phyloP scores from a whole-genome alignment of 1,140 invertebrate species.

The Drosophila quadrilineata region DNA sequence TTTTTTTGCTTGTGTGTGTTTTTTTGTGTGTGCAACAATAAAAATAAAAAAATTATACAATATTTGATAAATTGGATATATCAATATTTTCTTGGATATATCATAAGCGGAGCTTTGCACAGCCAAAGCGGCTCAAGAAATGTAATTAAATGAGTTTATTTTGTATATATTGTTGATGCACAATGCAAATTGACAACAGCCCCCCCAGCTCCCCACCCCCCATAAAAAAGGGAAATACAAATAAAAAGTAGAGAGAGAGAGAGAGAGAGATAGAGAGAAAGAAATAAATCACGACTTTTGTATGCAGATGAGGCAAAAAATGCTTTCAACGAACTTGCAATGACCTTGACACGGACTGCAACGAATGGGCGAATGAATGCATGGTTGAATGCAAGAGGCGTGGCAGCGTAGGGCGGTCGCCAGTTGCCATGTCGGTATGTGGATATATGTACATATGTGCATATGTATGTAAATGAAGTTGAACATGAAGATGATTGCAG shows the following conservation, averaged over 20 bases:
- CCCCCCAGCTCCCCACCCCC: too few species aligned
- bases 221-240: too few species aligned
- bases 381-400: conserved; percentile 1
- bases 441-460: background rate
- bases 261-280: background rate
- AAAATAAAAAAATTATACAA: too few species aligned
- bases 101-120: background rate
- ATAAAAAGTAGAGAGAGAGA: background rate
- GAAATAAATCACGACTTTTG: conserved; percentile 4
- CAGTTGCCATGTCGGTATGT: background rate
- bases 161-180: too few species aligned
- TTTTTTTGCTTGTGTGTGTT: conserved; percentile 34
- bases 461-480: background rate
- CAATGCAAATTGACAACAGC: too few species aligned
- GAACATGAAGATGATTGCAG: background rate
- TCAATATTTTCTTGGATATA: too few species aligned
- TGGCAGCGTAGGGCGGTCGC: too few species aligned
- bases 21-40: conserved; percentile 23
- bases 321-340: conserved; percentile 15
- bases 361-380: background rate
- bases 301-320: conserved; percentile 1
- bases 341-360: conserved; percentile 32
- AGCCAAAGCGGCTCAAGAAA: too few species aligned
- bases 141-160: too few species aligned
- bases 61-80: too few species aligned